Evolutionary conservation across 2,797 vertebrate genomes (phyloP), one percentile per base, ranked within the genome.

Genomic region (Smutsia temminckii): DNA sequence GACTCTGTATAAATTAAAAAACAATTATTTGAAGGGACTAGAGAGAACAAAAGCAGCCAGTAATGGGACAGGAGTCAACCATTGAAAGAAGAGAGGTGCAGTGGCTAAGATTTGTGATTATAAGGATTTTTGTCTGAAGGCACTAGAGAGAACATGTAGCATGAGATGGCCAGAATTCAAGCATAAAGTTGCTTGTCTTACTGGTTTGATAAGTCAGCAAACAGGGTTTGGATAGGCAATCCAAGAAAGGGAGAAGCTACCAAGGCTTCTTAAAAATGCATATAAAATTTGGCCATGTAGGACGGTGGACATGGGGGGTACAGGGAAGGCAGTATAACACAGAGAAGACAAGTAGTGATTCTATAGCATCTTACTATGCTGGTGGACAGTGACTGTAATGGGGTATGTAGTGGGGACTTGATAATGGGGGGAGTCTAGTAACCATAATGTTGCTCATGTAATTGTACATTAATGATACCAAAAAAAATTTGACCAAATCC

Each of bases 181-280:
- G 42, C 29, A 10, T n/a, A 55, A 89, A 75, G 80, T 29, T 79
- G 53, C 91, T 74, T 53, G 68, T 94, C 34, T 85, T 94, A 86
- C 87, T 89, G 79, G 94, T 95, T 96, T 89, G 80, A 69, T 94
- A 87, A 95, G 94, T 95, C 85, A 78, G 87, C 85, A 42, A 59
- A 84, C n/a, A 51, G 57, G 49, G 40, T 71, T 93, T 85, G n/a
- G 79, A 75, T 83, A 93, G 34, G 25, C 95, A 91, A 94, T 37
- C 71, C 34, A 77, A 80, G 66, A 90, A 69, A 85, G 34, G 34
- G 69, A 91, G 61, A 80, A 81, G 37, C 64, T 87, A 61, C 55
- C 42, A 23, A 89, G 6, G 2, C 32, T 57, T 81, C 64, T 72
- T 85, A 49, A 94, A 95, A 77, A 34, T 27, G 20, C 57, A 37